These are phyloP conservation scores for Macrosiphum euphorbiae DNA, from an alignment of 2,888 invertebrate species.

Conservation along the genomic window DNA sequence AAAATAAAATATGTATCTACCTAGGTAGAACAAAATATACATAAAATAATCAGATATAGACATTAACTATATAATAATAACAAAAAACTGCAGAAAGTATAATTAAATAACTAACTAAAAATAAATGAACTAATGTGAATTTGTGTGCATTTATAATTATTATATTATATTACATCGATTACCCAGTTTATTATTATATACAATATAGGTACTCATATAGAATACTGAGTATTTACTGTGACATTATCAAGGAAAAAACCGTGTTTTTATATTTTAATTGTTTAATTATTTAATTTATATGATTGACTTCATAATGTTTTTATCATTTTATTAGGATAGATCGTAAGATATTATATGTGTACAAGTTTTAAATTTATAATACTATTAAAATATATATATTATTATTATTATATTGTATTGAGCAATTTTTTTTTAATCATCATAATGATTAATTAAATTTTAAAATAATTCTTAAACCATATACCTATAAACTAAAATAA, in stretches of 20 bases:
- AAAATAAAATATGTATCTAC: not conserved
- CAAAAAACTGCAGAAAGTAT: not conserved
- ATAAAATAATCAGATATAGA: not conserved
- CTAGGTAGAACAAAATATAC: constrained; percentile 3
- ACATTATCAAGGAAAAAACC: not conserved
- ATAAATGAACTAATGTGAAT: not conserved
- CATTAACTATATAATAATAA: not conserved
- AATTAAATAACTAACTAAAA: not conserved
- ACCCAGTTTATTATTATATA: not conserved
- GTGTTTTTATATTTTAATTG: no score
- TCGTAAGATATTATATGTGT: not conserved
- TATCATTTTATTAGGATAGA: not conserved
- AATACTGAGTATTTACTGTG: not conserved
- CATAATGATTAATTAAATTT: constrained; percentile 20
- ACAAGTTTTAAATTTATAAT: not conserved
- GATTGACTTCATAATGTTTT: not conserved
- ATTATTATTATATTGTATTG: constrained; percentile 19
- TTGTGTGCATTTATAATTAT: not conserved
- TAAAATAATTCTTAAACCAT: not conserved
- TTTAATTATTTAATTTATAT: not conserved
- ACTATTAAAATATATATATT: not conserved
- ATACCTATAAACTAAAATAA: not conserved
- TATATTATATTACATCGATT: not conserved
- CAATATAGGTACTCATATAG: not conserved
- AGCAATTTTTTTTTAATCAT: constrained; percentile 47